Conservation (phyloP, 2,113 vertebrate species). For the Melanocharis versteri region DNA sequence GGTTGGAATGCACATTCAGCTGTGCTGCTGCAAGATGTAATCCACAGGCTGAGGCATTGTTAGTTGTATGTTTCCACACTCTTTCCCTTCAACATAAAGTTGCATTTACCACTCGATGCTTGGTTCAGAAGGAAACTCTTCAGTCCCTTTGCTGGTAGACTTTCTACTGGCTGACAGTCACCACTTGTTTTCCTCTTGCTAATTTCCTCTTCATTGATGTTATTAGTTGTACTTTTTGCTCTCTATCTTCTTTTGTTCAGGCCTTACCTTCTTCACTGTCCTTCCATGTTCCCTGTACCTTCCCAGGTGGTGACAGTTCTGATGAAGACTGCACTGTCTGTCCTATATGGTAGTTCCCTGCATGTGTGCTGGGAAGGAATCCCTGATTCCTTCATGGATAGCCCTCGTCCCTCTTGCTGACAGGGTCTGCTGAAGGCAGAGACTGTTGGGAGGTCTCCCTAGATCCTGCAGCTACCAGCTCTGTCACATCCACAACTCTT, state of each 20-base stretch:
- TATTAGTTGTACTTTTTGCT: background rate
- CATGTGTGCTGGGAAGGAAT: background rate
- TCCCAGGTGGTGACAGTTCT: background rate
- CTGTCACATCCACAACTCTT: background rate
- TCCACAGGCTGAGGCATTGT: background rate
- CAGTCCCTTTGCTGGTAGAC: background rate
- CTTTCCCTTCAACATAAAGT: background rate
- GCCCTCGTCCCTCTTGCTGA: rapidly evolving
- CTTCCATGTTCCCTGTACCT: background rate
- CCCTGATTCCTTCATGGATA: background rate
- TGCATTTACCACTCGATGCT: rapidly evolving
- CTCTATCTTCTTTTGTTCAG: background rate
- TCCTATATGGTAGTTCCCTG: background rate
- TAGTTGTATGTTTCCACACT: background rate
- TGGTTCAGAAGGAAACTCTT: background rate
- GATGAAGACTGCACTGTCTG: background rate
- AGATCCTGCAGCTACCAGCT: background rate
- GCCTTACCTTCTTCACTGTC: background rate
- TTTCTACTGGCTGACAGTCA: background rate
- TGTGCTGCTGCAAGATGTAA: background rate
- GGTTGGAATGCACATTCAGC: background rate
- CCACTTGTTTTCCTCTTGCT: background rate
- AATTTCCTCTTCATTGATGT: background rate
- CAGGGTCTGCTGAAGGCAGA: background rate
- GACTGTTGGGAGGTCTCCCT: background rate